Evolutionary conservation across 2,888 invertebrate genomes (phyloP), one percentile per base, ranked within the genome.

Genomic region (Odontomyia ornata): DNA sequence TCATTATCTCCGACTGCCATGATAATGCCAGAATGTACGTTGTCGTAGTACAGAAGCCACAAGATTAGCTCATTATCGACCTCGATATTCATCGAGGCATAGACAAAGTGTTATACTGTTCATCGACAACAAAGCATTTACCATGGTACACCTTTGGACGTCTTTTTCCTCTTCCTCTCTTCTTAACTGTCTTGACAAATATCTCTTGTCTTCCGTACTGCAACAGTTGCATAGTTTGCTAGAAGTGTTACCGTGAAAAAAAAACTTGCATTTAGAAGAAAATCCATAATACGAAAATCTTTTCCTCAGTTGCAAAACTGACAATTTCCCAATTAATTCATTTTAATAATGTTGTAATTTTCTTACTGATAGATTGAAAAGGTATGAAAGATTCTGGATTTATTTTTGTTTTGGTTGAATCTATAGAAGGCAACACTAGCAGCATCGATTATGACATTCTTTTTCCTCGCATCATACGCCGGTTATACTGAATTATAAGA

Each of bases 11-110:
- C 4, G 28, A 15, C 15, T 27, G 27, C 4, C 13, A 52, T 4
- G 52, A 52, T 52, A 36, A 9, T 36, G 9, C 36, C 36, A 36
- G 36, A 36, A 36, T 36, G 36, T 36, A 5, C 36, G 9, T 15
- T 52, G 60, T 60, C 27, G 30, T 64, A 67, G 47, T 27, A 23
- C 71, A 71, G 71, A 71, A 71, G 71, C 71, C 47, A 71, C 71
- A 71, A 71, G 71, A 71, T 71, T 25, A 71, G 71, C 71, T 71
- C 71, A 71, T 71, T 71, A 71, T 71, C 71, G 47, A 71, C 71
- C 71, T 71, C 47, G 71, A 71, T 71, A 71, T 71, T 71, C 71
- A 71, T 47, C 71, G 25, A 47, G 28, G 71, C 71, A 67, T 67
- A 46, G 67, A 13, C 64, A 9, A 23, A 60, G 64, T 28, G 28